Conservation (phyloP, 2,797 vertebrate species). For the Mus caroli region DNA sequence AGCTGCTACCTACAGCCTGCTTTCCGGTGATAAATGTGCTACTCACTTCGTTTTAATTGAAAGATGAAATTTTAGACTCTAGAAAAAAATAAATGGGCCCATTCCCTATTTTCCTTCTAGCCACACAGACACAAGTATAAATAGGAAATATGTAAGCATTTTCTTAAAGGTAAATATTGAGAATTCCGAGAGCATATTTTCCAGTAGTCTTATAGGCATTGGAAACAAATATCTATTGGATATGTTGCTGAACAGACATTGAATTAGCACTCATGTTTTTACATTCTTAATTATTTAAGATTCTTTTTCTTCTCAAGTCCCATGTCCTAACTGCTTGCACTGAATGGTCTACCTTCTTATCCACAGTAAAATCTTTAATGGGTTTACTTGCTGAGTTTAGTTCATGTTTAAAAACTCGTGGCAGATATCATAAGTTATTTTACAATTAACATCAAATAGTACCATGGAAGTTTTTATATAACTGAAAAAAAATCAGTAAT, state of each 20-base stretch:
- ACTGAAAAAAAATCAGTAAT: slow-evolving; percentile 1
- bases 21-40: slow-evolving; percentile 91
- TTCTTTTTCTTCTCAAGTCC: slow-evolving; percentile 63
- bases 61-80: slow-evolving; percentile 91
- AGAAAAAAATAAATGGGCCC: slow-evolving; percentile 88
- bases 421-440: slow-evolving; percentile 34
- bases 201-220: slow-evolving; percentile 14
- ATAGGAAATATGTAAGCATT: slow-evolving; percentile 84
- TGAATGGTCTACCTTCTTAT: neutral
- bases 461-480: slow-evolving; percentile 16
- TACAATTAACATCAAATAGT: slow-evolving; percentile 42
- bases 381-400: slow-evolving; percentile 41
- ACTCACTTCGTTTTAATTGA: slow-evolving; percentile 94
- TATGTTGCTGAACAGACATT: slow-evolving; percentile 48
- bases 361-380: slow-evolving; percentile 16
- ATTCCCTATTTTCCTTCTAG: slow-evolving; percentile 48
- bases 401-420: slow-evolving; percentile 51
- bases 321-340: neutral
- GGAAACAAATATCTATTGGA: neutral
- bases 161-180: slow-evolving; percentile 84
- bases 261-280: slow-evolving; percentile 69
- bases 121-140: slow-evolving; percentile 67
- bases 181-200: slow-evolving; percentile 77
- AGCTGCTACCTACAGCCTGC: slow-evolving; percentile 90
- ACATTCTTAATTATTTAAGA: slow-evolving; percentile 72